Percentiles rank a stretch among this genome's conserved stretches.
phyloP scores from a whole-genome alignment of 2,797 vertebrate species.

The Carduelis carduelis region DNA sequence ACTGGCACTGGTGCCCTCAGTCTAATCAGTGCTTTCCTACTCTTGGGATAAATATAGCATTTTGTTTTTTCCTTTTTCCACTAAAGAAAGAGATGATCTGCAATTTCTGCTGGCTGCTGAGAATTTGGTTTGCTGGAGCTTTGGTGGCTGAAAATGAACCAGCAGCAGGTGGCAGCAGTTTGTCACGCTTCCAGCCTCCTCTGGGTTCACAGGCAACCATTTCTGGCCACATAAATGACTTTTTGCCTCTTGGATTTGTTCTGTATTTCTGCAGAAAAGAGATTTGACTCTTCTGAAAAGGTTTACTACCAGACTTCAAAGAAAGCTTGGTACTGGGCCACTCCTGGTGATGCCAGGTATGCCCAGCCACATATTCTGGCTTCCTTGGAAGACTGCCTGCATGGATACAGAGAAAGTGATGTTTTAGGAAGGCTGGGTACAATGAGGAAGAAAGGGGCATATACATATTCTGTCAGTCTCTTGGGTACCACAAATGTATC shows the following conservation, averaged over 20 bases:
- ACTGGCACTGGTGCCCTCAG: background rate
- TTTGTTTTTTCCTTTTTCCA: background rate
- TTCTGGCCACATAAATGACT: background rate
- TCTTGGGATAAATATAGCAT: background rate
- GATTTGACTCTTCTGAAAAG: background rate
- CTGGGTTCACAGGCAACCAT: background rate
- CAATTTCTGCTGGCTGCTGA: background rate
- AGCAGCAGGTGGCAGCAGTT: constrained; percentile 47
- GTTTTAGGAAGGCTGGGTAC: background rate
- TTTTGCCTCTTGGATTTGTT: background rate
- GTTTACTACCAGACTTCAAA: background rate
- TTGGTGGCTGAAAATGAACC: background rate
- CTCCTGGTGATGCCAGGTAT: background rate
- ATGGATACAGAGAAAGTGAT: background rate
- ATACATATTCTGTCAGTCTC: background rate
- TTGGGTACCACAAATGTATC: background rate
- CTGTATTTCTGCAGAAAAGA: background rate
- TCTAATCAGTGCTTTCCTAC: background rate
- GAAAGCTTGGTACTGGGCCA: background rate
- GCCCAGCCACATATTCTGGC: background rate
- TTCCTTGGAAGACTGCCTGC: background rate
- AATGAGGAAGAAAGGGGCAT: background rate
- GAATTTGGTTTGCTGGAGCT: background rate
- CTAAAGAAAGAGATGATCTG: background rate
- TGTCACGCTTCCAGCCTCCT: background rate